Evolutionary conservation across 2,797 vertebrate species (phyloP).

Genomic region (Nyctibius grandis): DNA sequence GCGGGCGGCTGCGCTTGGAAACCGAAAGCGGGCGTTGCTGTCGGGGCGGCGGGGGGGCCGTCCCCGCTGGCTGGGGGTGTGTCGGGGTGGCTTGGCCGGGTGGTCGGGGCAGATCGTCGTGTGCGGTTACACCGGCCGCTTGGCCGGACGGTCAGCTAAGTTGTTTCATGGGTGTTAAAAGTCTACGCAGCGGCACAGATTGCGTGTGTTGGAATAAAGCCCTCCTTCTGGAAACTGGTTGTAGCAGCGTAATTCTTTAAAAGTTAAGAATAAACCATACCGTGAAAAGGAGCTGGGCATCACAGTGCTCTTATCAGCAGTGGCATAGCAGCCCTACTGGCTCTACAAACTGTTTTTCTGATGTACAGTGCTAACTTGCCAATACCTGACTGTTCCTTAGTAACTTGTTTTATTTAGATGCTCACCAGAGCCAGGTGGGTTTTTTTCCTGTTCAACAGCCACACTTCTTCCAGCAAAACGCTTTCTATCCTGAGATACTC

Average conservation of each 20-base stretch:
- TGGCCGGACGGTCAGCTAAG: too few relatives aligned
- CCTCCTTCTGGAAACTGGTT: neutral
- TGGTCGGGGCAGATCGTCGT: neutral
- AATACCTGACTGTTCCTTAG: fast-evolving
- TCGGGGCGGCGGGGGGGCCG: neutral
- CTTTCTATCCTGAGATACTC: fast-evolving
- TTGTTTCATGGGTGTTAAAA: neutral
- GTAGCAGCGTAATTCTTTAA: neutral
- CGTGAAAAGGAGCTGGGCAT: fast-evolving
- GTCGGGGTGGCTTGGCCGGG: neutral
- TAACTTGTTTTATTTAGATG: neutral
- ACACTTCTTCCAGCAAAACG: neutral
- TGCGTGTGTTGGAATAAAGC: neutral
- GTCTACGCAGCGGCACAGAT: fast-evolving
- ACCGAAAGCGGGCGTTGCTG: neutral
- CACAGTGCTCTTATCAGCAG: fast-evolving
- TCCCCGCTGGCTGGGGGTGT: neutral
- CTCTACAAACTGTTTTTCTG: fast-evolving
- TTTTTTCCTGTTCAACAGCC: neutral
- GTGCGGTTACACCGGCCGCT: neutral
- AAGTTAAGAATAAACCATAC: fast-evolving
- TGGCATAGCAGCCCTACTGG: neutral
- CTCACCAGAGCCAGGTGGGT: neutral
- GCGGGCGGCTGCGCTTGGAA: neutral
- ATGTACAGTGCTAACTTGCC: neutral